These are phyloP conservation scores for Dendroctonus valens DNA, from an alignment of 1,140 invertebrate species.

Conservation along the genomic window DNA sequence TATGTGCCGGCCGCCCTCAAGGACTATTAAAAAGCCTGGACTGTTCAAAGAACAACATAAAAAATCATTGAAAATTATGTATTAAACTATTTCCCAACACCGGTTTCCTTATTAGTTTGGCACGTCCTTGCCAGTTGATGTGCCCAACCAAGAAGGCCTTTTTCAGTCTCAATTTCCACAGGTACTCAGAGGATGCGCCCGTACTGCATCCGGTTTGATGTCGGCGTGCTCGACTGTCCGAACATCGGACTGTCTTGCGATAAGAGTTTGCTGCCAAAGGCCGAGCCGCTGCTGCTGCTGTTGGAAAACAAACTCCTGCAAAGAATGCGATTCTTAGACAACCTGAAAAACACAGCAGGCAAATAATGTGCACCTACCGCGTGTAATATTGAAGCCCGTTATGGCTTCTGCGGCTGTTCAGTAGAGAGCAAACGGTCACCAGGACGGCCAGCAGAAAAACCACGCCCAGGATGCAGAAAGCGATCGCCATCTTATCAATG, in stretches of 20 bases:
- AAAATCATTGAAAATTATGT: too few species aligned
- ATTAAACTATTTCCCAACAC: too few species aligned
- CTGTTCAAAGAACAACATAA: too few species aligned
- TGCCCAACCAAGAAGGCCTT: too few species aligned
- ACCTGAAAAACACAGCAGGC: too few species aligned
- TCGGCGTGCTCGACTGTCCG: slow-evolving; percentile 38
- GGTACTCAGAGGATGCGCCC: slow-evolving; percentile 41
- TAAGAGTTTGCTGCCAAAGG: slow-evolving; percentile 46
- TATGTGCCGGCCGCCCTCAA: too few species aligned
- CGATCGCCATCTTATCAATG: slow-evolving; percentile 67
- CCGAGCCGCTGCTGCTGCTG: slow-evolving; percentile 41
- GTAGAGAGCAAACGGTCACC: slow-evolving; percentile 63
- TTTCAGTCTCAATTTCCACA: slow-evolving; percentile 3
- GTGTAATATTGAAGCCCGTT: slow-evolving; percentile 41
- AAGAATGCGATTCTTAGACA: not conserved
- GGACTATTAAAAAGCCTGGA: too few species aligned
- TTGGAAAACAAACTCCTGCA: slow-evolving; percentile 46
- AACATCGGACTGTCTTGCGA: slow-evolving; percentile 47
- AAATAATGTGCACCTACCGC: slow-evolving; percentile 4
- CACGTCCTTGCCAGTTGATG: too few species aligned
- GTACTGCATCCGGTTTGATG: slow-evolving; percentile 42
- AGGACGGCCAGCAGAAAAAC: slow-evolving; percentile 66
- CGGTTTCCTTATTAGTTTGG: too few species aligned
- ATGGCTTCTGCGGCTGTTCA: slow-evolving; percentile 55
- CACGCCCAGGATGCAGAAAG: slow-evolving; percentile 65